Conservation (phyloP, 1,140 invertebrate genomes). For the Conus betulinus region DNA sequence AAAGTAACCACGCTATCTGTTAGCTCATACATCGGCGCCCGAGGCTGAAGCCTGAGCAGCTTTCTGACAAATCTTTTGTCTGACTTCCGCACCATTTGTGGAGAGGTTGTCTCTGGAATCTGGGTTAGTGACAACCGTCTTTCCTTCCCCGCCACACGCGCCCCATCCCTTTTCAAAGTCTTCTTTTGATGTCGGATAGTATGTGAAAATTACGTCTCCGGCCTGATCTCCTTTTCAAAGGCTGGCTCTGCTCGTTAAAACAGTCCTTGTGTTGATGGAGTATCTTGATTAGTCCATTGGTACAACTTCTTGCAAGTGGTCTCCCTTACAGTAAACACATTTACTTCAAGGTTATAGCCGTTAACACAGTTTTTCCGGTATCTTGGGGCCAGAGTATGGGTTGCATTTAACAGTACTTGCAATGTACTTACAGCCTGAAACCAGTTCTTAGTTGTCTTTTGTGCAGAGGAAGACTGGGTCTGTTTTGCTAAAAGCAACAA, state of each 20-base stretch:
- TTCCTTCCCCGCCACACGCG: not conserved
- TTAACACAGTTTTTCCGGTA: no score
- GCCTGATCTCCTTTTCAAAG: not conserved
- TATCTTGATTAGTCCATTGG: not conserved
- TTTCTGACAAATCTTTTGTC: not conserved
- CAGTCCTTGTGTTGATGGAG: not conserved
- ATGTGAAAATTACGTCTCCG: not conserved
- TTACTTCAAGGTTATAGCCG: not conserved
- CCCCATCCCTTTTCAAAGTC: not conserved
- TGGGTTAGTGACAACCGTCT: not conserved
- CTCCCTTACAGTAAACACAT: not conserved
- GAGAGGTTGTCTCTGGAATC: no score
- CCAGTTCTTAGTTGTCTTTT: no score
- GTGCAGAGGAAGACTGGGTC: no score
- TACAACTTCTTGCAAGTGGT: not conserved
- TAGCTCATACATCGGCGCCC: constrained; percentile 16
- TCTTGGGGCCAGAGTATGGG: no score
- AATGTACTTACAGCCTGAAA: no score
- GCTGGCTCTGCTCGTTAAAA: not conserved
- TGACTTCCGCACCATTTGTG: not conserved
- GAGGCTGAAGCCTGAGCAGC: not conserved
- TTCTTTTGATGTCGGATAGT: not conserved
- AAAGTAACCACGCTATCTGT: not conserved
- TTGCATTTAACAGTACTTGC: no score
- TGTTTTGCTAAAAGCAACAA: no score